Conservation (phyloP, 1,140 invertebrate species). For the Trachymyrmex septentrionalis region DNA sequence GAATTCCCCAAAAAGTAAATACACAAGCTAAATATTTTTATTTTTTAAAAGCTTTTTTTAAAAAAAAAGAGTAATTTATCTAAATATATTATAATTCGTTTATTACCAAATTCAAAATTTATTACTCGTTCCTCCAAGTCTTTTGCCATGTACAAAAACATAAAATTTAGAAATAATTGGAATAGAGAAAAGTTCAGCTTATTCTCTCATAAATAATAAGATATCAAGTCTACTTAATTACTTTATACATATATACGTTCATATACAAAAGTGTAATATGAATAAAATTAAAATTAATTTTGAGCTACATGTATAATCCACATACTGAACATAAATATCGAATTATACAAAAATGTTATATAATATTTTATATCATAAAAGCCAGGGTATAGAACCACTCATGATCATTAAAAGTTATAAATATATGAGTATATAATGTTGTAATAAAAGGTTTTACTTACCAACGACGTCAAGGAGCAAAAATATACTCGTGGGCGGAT, state of each 20-base stretch:
- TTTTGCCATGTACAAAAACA: background rate
- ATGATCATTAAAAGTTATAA: background rate
- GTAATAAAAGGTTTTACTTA: conserved; percentile 87
- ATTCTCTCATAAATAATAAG: background rate
- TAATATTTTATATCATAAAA: background rate
- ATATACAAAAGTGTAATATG: no score
- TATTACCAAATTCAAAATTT: background rate
- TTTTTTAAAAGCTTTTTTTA: background rate
- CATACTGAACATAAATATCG: background rate
- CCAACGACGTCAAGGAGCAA: conserved; percentile 93
- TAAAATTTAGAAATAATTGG: background rate
- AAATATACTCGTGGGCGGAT: conserved; percentile 95
- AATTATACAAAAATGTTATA: no score
- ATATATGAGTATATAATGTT: background rate
- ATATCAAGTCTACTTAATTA: no score
- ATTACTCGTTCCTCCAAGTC: no score
- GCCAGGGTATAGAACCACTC: background rate
- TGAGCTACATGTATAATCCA: no score
- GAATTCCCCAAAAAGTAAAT: background rate
- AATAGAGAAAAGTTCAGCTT: background rate
- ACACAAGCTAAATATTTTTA: background rate
- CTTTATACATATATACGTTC: no score
- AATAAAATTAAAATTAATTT: no score
- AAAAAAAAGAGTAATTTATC: background rate
- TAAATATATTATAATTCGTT: background rate